These are phyloP conservation scores for Callopanchax toddi DNA, from an alignment of 2,113 vertebrate species.

Conservation along the genomic window DNA sequence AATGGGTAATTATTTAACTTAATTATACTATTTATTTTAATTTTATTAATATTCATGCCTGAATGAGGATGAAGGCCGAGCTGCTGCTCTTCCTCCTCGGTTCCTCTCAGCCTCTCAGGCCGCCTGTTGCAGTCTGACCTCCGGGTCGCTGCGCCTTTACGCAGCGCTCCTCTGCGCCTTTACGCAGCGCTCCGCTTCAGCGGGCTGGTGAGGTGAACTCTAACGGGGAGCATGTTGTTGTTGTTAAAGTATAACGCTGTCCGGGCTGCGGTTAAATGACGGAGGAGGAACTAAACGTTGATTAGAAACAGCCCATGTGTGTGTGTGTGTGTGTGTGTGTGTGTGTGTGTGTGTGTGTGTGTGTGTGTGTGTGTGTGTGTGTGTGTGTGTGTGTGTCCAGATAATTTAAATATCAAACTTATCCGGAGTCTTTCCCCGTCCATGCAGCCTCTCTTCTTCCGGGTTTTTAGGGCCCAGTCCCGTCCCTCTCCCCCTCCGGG, in stretches of 20 bases:
- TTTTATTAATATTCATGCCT: too few species aligned
- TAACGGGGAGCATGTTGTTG: neutral
- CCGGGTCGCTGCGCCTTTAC: slow-evolving; percentile 33
- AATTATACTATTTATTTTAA: too few species aligned
- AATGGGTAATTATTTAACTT: too few species aligned
- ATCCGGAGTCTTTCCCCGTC: too few species aligned
- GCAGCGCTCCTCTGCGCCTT: slow-evolving; percentile 24
- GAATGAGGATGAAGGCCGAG: neutral
- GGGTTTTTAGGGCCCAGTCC: too few species aligned
- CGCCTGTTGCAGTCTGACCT: slow-evolving; percentile 32
- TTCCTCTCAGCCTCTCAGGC: neutral
- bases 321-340: neutral
- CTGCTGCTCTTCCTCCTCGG: neutral
- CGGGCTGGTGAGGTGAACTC: neutral
- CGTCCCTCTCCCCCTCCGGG: neutral
- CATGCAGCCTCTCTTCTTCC: too few species aligned
- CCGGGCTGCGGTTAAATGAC: slow-evolving; percentile 10
- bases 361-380: too few species aligned
- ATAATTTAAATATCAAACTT: too few species aligned
- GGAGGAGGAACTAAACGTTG: slow-evolving; percentile 1
- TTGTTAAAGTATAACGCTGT: neutral
- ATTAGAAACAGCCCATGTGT: slow-evolving; percentile 25
- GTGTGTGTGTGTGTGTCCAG: too few species aligned
- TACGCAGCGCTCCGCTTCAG: slow-evolving; percentile 20
- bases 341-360: too few species aligned